Evolutionary conservation across 2,888 invertebrate species (phyloP), one percentile per base, ranked within the genome.

Genomic region (Epirrhoe tristata): DNA sequence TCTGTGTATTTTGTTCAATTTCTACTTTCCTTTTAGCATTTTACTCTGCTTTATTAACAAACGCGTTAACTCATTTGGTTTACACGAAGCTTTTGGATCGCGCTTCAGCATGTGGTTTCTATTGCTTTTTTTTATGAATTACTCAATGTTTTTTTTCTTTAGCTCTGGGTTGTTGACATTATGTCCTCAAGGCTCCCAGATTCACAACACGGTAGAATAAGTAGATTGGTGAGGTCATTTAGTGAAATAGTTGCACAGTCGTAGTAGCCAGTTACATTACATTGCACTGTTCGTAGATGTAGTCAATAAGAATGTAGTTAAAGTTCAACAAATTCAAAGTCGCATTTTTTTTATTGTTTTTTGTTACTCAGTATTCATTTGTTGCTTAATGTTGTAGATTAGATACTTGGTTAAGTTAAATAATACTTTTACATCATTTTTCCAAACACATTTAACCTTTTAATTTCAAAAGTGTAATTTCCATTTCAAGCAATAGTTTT

Each of bases 141-240:
- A 43, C 39, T 43, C n/a, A n/a, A 67, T 52, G 67, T 60, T 63
- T 63, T 61, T 12, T 56, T 62, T 50, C 67, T 67, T 64, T 66
- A 14, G 24, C 60, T 74, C 73, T 72, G 85, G 88, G 88, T 90
- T 87, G 72, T 84, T 91, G 91, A 88, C 83, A 74, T 90, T 92
- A 90, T 91, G 91, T 84, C 89, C 91, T 86, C 89, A 88, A 70
- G 85, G 74, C 88, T 91, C 91, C 90, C 90, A 76, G 58, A 73
- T 66, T 58, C 74, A 74, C 16, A n/a, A 58, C 64, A 61, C 57
- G 17, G 64, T 67, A 67, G 54, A 32, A 34, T 56, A 14, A 12
- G 39, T 58, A 32, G 58, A 43, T 39, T 36, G 54, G 62, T 62
- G 53, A 66, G 50, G 48, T 62, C 54, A 24, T 60, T 50, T 50